phyloP scores from a whole-genome alignment of 2,888 invertebrate species.

The Ypsolopha sequella region DNA sequence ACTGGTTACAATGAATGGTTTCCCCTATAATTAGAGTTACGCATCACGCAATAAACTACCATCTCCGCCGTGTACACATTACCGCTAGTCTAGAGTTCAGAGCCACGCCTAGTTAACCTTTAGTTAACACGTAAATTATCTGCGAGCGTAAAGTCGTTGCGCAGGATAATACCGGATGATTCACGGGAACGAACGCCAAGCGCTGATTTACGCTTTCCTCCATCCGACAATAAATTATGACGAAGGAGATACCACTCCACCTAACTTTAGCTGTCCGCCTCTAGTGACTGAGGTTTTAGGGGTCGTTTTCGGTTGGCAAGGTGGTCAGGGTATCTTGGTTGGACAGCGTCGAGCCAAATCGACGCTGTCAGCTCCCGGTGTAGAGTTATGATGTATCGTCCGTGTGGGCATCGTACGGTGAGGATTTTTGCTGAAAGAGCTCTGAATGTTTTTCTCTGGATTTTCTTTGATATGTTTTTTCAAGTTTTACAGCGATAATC shows the following conservation, averaged over 20 bases:
- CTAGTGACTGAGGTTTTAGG: not conserved
- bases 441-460: not conserved
- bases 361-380: not conserved
- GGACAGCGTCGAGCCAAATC: not conserved
- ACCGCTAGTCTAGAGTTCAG: not conserved
- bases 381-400: not conserved
- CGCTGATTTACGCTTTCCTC: slow-evolving; percentile 59
- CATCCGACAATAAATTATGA: slow-evolving; percentile 40
- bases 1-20: no score
- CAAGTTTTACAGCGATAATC: no score
- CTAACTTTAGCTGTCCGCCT: not conserved
- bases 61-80: not conserved
- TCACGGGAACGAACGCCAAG: slow-evolving; percentile 58
- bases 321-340: not conserved
- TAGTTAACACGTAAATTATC: slow-evolving; percentile 5
- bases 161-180: slow-evolving; percentile 47
- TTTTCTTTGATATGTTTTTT: not conserved
- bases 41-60: no score
- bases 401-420: not conserved
- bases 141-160: slow-evolving; percentile 3
- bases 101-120: slow-evolving; percentile 3
- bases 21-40: no score
- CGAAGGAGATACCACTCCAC: slow-evolving; percentile 7
- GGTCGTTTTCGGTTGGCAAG: not conserved
- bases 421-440: not conserved